Conservation (phyloP, 2,888 invertebrate genomes). For the Lithophane ornitopus region DNA sequence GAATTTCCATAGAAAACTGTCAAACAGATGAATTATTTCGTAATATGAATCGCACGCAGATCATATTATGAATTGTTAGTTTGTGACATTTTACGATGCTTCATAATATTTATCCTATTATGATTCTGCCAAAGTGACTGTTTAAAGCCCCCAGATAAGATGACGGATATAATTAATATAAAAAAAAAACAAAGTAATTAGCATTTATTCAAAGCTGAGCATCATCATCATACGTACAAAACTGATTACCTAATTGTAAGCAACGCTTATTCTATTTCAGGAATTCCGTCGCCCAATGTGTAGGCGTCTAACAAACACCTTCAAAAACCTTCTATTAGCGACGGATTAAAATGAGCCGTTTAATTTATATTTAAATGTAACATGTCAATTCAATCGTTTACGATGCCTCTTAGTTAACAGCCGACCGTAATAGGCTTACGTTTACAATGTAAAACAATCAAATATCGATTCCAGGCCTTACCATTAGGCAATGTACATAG, state of each 20-base stretch:
- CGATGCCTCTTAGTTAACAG: conserved; percentile 47
- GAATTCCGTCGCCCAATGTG: background rate
- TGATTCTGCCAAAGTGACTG: too few species aligned
- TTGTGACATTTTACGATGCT: too few species aligned
- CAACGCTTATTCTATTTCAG: conserved; percentile 13
- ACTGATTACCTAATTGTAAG: background rate
- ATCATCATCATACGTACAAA: background rate
- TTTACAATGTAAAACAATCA: conserved; percentile 64
- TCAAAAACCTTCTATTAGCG: conserved; percentile 14
- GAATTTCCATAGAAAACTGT: too few species aligned
- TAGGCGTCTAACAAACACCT: conserved; percentile 2
- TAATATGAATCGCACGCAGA: too few species aligned
- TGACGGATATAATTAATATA: too few species aligned
- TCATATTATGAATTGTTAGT: too few species aligned
- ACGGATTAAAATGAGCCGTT: conserved; percentile 27
- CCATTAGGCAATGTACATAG: conserved; percentile 45
- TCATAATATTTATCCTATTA: too few species aligned
- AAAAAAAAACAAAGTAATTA: background rate
- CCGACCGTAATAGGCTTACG: conserved; percentile 57
- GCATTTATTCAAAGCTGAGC: background rate
- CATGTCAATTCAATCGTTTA: conserved; percentile 48
- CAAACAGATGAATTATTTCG: too few species aligned
- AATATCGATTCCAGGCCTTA: conserved; percentile 48
- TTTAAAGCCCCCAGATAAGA: too few species aligned
- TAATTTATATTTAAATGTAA: conserved; percentile 47